Evolutionary conservation across 1,140 invertebrate species (phyloP), one percentile per base, ranked within the genome.

Genomic region (Drosophila orosa): DNA sequence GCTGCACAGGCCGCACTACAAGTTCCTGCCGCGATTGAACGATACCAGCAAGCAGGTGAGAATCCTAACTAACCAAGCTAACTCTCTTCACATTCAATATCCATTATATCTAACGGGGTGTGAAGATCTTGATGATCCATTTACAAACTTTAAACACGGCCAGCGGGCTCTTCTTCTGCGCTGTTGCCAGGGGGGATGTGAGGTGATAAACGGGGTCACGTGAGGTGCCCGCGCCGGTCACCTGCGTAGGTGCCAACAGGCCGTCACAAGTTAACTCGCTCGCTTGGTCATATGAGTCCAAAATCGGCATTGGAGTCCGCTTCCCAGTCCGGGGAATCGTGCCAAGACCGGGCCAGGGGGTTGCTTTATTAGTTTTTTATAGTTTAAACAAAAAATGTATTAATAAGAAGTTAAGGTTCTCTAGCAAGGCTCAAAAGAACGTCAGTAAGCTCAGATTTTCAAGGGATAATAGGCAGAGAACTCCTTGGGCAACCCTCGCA

Each of bases 181-280:
- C 56, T 60, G 67, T 74, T 72, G 68, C 68, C 68, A 71, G 35
- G 63, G 35, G 63, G 40, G 35, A 42, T 10, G 27, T 6, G 65
- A 56, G 48, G 65, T 69, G 50, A 57, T 37, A 71, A 39, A 69
- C 37, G 40, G 56, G 69, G 58, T 74, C 72, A 74, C 69, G 68
- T 73, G 69, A 55, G 39, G 15, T 29, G 62, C 12, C 44, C 39
- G 27, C 37, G 37, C 29, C 33, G 31, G 19, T 68, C 67, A 56
- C 74, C 72, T 86, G 81, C 81, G 77, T 84, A 84, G 82, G 81
- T 85, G 81, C 81, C 81, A 85, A 83, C 66, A 61, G 31, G 12
- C 29, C 68, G 67, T 85, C 81, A 85, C 82, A 85, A 85, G 81
- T 27, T 39, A 59, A 37, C 29, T 58, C 47, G 19, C 13, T 15